Conservation (phyloP, 1,140 invertebrate species). For the Orius laevigatus region DNA sequence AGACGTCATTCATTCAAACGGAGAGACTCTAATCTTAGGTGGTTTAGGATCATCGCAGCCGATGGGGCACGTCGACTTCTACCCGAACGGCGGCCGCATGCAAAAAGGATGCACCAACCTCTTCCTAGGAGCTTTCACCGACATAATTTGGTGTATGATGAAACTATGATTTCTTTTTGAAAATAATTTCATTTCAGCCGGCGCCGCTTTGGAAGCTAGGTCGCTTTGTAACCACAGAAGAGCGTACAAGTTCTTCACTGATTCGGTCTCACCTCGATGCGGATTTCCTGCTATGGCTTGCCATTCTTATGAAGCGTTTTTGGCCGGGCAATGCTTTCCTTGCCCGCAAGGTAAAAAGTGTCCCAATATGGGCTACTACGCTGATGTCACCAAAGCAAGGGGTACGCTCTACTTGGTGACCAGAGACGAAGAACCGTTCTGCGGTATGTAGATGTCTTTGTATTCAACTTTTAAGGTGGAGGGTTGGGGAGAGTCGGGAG, state of each 20-base stretch:
- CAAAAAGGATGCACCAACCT: conserved; percentile 71
- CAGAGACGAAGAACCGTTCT: conserved; percentile 81
- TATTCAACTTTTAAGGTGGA: no score
- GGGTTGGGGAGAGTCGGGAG: no score
- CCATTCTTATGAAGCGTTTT: conserved; percentile 66
- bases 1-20: conserved; percentile 89
- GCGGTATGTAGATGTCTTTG: no score
- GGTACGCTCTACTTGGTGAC: conserved; percentile 74
- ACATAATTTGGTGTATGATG: conserved; percentile 73
- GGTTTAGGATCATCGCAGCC: conserved; percentile 70
- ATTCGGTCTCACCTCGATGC: conserved; percentile 77
- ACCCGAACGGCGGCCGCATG: conserved; percentile 77
- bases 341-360: conserved; percentile 47
- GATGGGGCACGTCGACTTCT: conserved; percentile 83
- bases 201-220: conserved; percentile 62
- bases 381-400: conserved; percentile 58
- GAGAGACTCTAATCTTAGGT: conserved; percentile 55
- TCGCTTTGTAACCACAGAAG: conserved; percentile 80
- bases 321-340: conserved; percentile 55
- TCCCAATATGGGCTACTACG: conserved; percentile 45
- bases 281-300: conserved; percentile 79
- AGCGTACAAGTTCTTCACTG: conserved; percentile 85
- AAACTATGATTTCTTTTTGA: not conserved
- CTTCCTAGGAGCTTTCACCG: conserved; percentile 77
- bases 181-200: conserved; percentile 25